phyloP scores from a whole-genome alignment of 2,797 vertebrate species.

The Siniperca scherzeri region DNA sequence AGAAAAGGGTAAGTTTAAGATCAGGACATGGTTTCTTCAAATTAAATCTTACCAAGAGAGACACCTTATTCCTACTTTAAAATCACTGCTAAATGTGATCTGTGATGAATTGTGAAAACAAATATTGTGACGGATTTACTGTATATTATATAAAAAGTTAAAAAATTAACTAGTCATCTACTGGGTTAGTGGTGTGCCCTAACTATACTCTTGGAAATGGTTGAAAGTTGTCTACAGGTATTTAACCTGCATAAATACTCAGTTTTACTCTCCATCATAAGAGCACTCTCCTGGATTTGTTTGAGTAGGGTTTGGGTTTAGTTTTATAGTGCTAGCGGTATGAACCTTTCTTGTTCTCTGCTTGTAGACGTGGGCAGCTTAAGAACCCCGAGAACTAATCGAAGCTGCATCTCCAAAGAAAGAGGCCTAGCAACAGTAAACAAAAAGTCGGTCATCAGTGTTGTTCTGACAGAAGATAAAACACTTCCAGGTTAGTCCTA shows the following conservation, averaged over 20 bases:
- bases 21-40: not conserved
- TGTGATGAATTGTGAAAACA: not conserved
- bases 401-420: constrained; percentile 47
- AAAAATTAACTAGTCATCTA: not conserved
- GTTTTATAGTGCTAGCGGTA: not conserved
- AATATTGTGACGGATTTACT: not conserved
- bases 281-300: not conserved
- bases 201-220: not conserved
- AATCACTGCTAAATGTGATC: not conserved
- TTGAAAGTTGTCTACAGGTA: not conserved
- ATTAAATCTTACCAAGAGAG: not conserved
- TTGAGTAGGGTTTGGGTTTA: not conserved
- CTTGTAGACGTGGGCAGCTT: constrained; percentile 28
- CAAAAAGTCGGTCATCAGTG: constrained; percentile 74
- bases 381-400: constrained; percentile 38
- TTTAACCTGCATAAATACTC: not conserved
- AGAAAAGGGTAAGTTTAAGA: constrained; percentile 52
- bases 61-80: not conserved
- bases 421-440: constrained; percentile 44
- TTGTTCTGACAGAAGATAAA: constrained; percentile 78
- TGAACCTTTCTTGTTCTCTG: not conserved
- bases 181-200: not conserved
- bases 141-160: not conserved
- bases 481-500: constrained; percentile 77
- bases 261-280: not conserved